Base-by-base conservation (phyloP, 2,113 vertebrate species). In the Azemiops feae region DNA sequence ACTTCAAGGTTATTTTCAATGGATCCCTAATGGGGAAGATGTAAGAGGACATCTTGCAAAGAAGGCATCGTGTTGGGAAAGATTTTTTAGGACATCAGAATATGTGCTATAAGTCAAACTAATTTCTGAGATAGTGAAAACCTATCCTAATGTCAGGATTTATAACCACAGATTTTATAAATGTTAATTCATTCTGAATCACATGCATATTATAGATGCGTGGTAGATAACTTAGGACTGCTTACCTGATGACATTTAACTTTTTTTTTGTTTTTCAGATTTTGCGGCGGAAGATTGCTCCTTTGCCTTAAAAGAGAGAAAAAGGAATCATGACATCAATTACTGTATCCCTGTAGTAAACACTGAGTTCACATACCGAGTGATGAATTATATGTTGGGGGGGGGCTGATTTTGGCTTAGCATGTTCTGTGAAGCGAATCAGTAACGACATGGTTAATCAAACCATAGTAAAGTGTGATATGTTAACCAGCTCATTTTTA, bases 241-340 rank as follows among this genome's bases (percentile, higher is more conserved):
- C 39, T 90, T 87, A 93, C 92, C 92, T 87, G 85, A 93, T 92
- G 96, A 95, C 1, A 85, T 97, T 97, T 98, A 98, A 95, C 96
- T 97, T 88, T 95, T 90, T 93, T 97, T 97, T 96, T 96, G 96
- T 96, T 95, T 96, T 93, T 96, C 96, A 96, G 96, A 47, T 97
- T 98, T 98, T 96, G 95, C 95, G 96, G 95, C 93, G 89, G 97
- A 95, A 93, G 94, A 94, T 94, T 95, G 96, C 92, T 97, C 96
- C 89, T 94, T 96, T 92, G 96, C 94, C 98, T 98, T 39, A 45
- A 93, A 92, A 92, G 25, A 47, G 92, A 91, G 14, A 74, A 64
- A 90, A 93, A 96, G 85, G 1, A 30, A 0, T 16, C 74, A 58
- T 92, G 1, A 90, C 53, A 43, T 81, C 43, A 81, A 18, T 81